Evolutionary conservation across 2,888 invertebrate genomes (phyloP).

Genomic region (Watsonalla cultraria): DNA sequence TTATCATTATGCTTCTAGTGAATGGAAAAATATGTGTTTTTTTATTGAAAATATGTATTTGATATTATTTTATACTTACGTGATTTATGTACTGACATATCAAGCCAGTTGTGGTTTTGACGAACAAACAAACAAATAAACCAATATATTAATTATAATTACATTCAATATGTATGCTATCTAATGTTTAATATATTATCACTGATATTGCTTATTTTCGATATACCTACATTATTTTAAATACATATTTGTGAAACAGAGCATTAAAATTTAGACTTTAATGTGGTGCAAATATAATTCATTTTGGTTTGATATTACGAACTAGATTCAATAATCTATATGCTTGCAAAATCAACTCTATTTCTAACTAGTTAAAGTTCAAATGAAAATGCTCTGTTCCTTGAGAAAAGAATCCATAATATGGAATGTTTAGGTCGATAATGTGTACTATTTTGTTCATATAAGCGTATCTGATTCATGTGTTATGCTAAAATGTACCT

Average conservation of each 20-base stretch:
- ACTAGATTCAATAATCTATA: not conserved
- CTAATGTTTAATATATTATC: conserved; percentile 16
- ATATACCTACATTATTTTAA: too few relatives aligned
- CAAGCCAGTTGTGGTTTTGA: too few relatives aligned
- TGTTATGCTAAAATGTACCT: not conserved
- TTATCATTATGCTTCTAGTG: conserved; percentile 14
- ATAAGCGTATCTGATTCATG: not conserved
- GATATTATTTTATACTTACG: too few relatives aligned
- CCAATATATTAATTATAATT: not conserved
- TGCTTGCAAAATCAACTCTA: not conserved
- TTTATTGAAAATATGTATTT: conserved; percentile 1
- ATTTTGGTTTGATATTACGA: too few relatives aligned
- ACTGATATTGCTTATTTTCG: not conserved
- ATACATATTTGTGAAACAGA: not conserved
- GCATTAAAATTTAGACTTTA: not conserved
- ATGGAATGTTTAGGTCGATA: not conserved
- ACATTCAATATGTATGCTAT: conserved; percentile 21
- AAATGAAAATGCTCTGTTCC: not conserved
- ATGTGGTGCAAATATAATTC: too few relatives aligned
- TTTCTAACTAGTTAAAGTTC: not conserved
- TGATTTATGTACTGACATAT: too few relatives aligned
- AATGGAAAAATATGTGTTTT: not conserved
- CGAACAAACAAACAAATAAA: too few relatives aligned
- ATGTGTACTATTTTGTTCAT: not conserved
- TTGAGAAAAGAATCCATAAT: not conserved